Conservation (phyloP, 2,113 vertebrate genomes). For the Mus musculus region GRCm39 chr5:131920501-131921000, state of each 20-base stretch:
- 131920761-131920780: constrained; percentile 12
- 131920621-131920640: neutral
- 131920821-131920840: neutral
- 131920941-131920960: neutral
- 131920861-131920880: no score
- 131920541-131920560: no score
- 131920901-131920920: neutral
- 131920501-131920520: no score
- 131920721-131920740: constrained; percentile 36
- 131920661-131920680: neutral
- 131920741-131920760: neutral
- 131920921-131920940: neutral
- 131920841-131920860: neutral
- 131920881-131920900: neutral
- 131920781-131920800: constrained; percentile 22
- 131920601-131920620: neutral
- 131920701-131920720: constrained; percentile 32
- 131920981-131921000: neutral
- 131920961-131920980: neutral
- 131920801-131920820: neutral
- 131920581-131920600: neutral
- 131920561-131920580: neutral
- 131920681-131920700: neutral
- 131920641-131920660: neutral
- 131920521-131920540: neutral